Evolutionary conservation across 2,888 invertebrate genomes (phyloP).

Genomic region (Automeris io): DNA sequence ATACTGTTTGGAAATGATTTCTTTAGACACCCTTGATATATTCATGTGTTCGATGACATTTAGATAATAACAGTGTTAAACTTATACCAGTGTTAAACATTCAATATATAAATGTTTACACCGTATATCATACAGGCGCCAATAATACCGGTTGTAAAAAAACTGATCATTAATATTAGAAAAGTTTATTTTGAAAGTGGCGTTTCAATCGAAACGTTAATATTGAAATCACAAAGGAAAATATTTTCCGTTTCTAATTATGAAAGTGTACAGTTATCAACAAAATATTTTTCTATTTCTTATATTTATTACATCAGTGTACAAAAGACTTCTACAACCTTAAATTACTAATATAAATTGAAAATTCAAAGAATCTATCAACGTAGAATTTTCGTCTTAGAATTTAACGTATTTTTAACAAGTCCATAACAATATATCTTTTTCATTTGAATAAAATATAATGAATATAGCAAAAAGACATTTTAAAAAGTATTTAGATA

Average conservation of each 20-base stretch:
- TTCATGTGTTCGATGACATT: slow-evolving; percentile 3
- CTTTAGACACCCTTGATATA: no score
- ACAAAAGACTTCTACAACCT: background rate
- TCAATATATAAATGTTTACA: slow-evolving; percentile 9
- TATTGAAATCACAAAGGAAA: slow-evolving; percentile 8
- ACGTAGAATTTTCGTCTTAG: no score
- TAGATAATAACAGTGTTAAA: slow-evolving; percentile 3
- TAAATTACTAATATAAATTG: background rate
- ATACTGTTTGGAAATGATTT: no score
- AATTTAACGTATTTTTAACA: no score
- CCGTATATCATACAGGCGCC: slow-evolving; percentile 2
- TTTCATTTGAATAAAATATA: no score
- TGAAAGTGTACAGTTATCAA: slow-evolving; percentile 3
- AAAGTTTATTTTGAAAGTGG: slow-evolving; percentile 15
- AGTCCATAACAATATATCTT: no score
- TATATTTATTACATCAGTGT: no score
- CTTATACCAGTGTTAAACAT: background rate
- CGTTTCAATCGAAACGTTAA: slow-evolving; percentile 9
- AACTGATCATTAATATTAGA: slow-evolving; percentile 6
- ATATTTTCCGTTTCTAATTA: slow-evolving; percentile 2
- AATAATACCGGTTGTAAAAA: slow-evolving; percentile 8
- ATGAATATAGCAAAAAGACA: no score
- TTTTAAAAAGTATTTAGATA: no score
- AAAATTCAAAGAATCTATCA: no score
- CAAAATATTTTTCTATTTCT: no score